These are phyloP conservation scores for Calosoma granatense DNA, from an alignment of 1,140 invertebrate genomes.

Conservation along the genomic window DNA sequence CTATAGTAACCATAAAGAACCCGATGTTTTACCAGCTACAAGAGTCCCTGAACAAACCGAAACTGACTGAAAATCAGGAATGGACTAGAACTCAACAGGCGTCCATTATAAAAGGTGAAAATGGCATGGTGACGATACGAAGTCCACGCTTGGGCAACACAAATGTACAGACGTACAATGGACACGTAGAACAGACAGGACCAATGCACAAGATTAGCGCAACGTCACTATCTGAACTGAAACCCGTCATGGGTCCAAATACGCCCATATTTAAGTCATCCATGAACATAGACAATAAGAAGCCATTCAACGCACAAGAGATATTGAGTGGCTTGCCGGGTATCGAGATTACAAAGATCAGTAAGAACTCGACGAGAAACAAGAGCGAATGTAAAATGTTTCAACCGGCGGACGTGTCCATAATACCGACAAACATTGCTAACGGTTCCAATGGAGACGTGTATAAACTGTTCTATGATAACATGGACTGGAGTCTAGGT, in stretches of 20 bases:
- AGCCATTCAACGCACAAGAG: conserved; percentile 28
- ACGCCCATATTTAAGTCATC: background rate
- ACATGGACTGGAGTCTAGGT: conserved; percentile 30
- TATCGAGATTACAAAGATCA: conserved; percentile 33
- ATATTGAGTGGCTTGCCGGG: conserved; percentile 31
- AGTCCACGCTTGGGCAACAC: conserved; percentile 40
- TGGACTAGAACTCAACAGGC: conserved; percentile 36
- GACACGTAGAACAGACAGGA: conserved; percentile 12
- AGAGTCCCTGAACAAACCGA: conserved; percentile 2
- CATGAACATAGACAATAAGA: background rate
- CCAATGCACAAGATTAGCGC: conserved; percentile 16
- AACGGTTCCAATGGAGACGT: conserved; percentile 22
- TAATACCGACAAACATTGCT: conserved; percentile 25
- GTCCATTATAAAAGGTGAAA: conserved; percentile 58
- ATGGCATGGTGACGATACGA: conserved; percentile 71
- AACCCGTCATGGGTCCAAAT: conserved; percentile 20
- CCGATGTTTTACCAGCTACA: conserved; percentile 51
- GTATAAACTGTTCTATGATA: conserved; percentile 24
- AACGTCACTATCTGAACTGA: conserved; percentile 20
- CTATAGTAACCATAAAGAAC: conserved; percentile 63
- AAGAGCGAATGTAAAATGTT: conserved; percentile 19
- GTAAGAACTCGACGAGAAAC: conserved; percentile 21
- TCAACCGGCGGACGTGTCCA: conserved; percentile 31
- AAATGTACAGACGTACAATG: background rate
- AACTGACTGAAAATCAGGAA: conserved; percentile 18